phyloP scores from a whole-genome alignment of 2,888 invertebrate genomes.

The Ormyrus pomaceus region DNA sequence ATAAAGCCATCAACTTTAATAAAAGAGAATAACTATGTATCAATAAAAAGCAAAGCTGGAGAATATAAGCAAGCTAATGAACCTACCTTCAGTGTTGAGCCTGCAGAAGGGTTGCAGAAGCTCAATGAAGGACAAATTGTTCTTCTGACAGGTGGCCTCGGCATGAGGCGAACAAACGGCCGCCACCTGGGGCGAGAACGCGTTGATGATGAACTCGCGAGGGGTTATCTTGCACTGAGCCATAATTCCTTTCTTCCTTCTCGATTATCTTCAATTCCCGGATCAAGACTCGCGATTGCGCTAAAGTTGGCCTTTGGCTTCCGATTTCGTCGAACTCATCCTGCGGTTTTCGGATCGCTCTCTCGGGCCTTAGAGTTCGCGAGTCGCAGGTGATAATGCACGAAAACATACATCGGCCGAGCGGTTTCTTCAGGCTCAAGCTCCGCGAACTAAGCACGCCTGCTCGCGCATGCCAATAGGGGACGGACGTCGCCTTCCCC shows the following conservation, averaged over 20 bases:
- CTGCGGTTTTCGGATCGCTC: not conserved
- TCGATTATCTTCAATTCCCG: not conserved
- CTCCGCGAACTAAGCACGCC: not conserved
- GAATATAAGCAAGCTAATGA: constrained; percentile 56
- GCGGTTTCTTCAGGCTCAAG: too few relatives aligned
- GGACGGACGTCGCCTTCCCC: not conserved
- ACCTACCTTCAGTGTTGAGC: constrained; percentile 83
- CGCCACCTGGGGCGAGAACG: constrained; percentile 93
- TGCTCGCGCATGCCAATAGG: not conserved
- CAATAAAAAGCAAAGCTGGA: not conserved
- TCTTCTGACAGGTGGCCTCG: constrained; percentile 90
- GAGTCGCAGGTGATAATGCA: too few relatives aligned
- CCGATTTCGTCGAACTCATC: not conserved
- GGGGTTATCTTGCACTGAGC: constrained; percentile 82
- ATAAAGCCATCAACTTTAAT: too few relatives aligned
- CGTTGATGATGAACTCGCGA: constrained; percentile 91
- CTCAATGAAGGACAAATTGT: constrained; percentile 93
- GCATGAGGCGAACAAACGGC: constrained; percentile 89
- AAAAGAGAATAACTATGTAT: too few relatives aligned
- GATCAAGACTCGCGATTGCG: not conserved
- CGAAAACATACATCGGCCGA: too few relatives aligned
- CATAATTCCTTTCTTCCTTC: constrained; percentile 70
- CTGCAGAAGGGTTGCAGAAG: constrained; percentile 92
- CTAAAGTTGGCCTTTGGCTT: too few relatives aligned
- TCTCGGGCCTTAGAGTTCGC: too few relatives aligned